These are phyloP conservation scores for Corythucha ciliata DNA, from an alignment of 2,888 invertebrate species.

Conservation along the genomic window DNA sequence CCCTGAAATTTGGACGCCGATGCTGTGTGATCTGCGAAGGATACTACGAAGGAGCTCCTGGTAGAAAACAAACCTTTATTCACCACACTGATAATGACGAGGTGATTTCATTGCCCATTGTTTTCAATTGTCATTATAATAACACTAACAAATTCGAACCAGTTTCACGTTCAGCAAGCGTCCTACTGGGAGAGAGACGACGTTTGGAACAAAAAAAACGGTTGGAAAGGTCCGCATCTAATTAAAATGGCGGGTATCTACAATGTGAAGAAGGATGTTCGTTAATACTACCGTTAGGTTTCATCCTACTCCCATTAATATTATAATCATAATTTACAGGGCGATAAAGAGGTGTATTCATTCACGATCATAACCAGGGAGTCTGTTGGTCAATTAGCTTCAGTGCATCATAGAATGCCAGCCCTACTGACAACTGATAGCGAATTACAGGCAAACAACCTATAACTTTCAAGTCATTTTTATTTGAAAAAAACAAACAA, in stretches of 20 bases:
- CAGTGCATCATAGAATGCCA: slow-evolving; percentile 73
- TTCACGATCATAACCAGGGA: slow-evolving; percentile 71
- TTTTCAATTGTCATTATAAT: too few relatives aligned
- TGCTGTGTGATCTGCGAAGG: slow-evolving; percentile 73
- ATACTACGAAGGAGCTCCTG: slow-evolving; percentile 76
- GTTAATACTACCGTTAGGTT: slow-evolving; percentile 36
- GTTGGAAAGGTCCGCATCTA: slow-evolving; percentile 54
- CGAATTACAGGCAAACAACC: too few relatives aligned
- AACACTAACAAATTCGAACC: too few relatives aligned
- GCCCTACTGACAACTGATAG: slow-evolving; percentile 63
- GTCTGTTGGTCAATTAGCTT: slow-evolving; percentile 54
- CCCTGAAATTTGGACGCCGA: slow-evolving; percentile 58
- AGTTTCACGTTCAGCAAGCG: slow-evolving; percentile 45
- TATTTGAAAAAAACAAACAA: too few relatives aligned
- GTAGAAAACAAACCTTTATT: too few relatives aligned
- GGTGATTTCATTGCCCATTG: too few relatives aligned
- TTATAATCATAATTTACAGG: slow-evolving; percentile 34
- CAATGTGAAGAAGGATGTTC: slow-evolving; percentile 51
- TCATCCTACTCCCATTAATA: not conserved
- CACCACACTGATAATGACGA: too few relatives aligned
- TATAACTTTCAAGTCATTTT: too few relatives aligned
- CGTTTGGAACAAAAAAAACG: slow-evolving; percentile 45
- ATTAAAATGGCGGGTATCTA: slow-evolving; percentile 70
- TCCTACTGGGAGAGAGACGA: slow-evolving; percentile 47
- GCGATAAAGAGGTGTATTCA: slow-evolving; percentile 54